phyloP scores from a whole-genome alignment of 2,797 vertebrate genomes.

The Cossypha heuglini region DNA sequence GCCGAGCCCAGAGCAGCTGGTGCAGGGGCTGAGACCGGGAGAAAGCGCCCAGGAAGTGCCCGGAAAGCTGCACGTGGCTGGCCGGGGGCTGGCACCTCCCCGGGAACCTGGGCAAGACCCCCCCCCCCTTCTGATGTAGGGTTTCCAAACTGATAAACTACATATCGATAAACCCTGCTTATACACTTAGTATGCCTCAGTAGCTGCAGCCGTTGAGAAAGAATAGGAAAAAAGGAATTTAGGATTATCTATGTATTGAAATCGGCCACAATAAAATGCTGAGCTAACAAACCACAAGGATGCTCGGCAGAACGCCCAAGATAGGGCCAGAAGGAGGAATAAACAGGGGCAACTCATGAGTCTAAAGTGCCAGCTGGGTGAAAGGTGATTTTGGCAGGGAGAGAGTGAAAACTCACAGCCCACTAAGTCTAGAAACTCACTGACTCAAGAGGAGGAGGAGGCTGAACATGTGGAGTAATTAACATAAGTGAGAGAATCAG shows the following conservation, averaged over 20 bases:
- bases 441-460: not conserved
- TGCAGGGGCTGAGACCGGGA: accelerated
- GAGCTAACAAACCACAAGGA: not conserved
- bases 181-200: not conserved
- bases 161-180: not conserved
- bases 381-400: not conserved
- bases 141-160: too few relatives aligned
- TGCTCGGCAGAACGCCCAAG: not conserved
- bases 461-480: not conserved
- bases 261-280: not conserved
- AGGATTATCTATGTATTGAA: not conserved
- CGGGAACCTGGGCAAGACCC: accelerated
- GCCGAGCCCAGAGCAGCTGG: not conserved
- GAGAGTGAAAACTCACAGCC: not conserved
- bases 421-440: not conserved
- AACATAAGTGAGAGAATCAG: not conserved
- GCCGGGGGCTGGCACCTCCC: accelerated
- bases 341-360: not conserved
- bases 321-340: not conserved
- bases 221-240: not conserved
- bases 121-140: too few relatives aligned
- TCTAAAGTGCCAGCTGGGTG: not conserved
- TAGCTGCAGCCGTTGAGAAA: not conserved
- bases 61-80: accelerated
- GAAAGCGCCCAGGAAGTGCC: accelerated